Percentiles rank a stretch among this genome's conserved stretches.
Evolutionary conservation across 2,888 invertebrate genomes (phyloP).

Genomic region (Nycteola revayana): DNA sequence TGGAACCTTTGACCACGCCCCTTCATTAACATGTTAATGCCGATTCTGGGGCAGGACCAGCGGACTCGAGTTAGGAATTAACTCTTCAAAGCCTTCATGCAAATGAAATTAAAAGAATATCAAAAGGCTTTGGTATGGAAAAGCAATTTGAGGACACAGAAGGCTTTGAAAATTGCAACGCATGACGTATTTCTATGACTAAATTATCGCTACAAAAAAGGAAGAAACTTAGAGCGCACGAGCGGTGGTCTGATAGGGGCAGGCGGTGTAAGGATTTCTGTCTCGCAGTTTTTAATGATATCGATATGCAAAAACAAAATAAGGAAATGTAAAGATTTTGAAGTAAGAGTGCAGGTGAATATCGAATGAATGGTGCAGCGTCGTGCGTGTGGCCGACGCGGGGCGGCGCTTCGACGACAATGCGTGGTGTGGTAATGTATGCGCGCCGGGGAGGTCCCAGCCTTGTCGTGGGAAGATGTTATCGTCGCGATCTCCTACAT

Average conservation of each 20-base stretch:
- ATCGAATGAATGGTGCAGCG: conserved; percentile 22
- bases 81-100: too few relatives aligned
- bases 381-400: conserved; percentile 30
- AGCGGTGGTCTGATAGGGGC: too few relatives aligned
- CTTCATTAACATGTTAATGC: conserved; percentile 79
- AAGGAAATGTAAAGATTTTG: not conserved
- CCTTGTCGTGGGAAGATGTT: conserved; percentile 65
- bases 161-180: too few relatives aligned
- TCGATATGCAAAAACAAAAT: not conserved
- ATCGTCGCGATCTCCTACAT: conserved; percentile 43
- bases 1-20: conserved; percentile 55
- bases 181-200: too few relatives aligned
- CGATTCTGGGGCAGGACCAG: conserved; percentile 45
- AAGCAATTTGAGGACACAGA: too few relatives aligned
- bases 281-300: too few relatives aligned
- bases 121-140: too few relatives aligned
- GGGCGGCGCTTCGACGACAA: conserved; percentile 47
- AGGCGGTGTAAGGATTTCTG: too few relatives aligned
- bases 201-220: too few relatives aligned
- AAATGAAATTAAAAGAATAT: too few relatives aligned
- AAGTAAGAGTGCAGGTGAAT: conserved; percentile 32
- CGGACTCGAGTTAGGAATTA: too few relatives aligned
- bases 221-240: too few relatives aligned
- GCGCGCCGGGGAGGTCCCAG: conserved; percentile 74
- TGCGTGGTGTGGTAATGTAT: conserved; percentile 70